phyloP scores from a whole-genome alignment of 1,140 invertebrate genomes.

The Atopsyche davidsoni region DNA sequence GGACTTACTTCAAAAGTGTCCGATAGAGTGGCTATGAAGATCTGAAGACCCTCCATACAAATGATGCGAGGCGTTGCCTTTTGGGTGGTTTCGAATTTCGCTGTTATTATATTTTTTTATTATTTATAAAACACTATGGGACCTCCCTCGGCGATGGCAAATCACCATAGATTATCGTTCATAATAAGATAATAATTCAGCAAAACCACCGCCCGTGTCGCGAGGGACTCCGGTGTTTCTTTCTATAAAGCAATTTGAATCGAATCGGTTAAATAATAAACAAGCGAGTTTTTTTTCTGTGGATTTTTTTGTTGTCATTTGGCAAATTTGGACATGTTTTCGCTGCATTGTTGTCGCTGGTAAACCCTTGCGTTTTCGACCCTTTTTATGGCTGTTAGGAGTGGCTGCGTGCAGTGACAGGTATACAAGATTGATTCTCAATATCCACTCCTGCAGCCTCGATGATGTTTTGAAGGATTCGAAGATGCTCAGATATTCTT shows the following conservation, averaged over 20 bases:
- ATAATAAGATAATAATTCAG: constrained; percentile 31
- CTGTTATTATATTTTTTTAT: constrained; percentile 22
- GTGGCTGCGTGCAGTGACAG: constrained; percentile 12
- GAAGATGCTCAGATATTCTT: not conserved
- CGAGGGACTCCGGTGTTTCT: not conserved
- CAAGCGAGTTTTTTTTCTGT: not conserved
- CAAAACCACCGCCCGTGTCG: constrained; percentile 20
- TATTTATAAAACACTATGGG: constrained; percentile 15
- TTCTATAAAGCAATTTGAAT: constrained; percentile 2
- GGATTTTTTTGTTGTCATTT: constrained; percentile 4
- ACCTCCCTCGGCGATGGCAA: constrained; percentile 27
- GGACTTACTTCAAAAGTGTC: constrained; percentile 18
- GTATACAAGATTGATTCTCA: constrained; percentile 21
- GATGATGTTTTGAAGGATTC: too few relatives aligned
- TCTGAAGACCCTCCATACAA: constrained; percentile 11
- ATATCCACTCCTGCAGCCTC: constrained; percentile 7
- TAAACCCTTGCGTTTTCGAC: constrained; percentile 18
- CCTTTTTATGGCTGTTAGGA: constrained; percentile 17
- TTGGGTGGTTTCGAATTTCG: constrained; percentile 26
- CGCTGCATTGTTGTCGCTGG: constrained; percentile 12
- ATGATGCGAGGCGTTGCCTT: constrained; percentile 17
- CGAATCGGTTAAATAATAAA: constrained; percentile 5
- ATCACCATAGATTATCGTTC: constrained; percentile 28
- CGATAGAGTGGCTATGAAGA: constrained; percentile 28
- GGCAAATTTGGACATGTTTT: constrained; percentile 1